phyloP scores from a whole-genome alignment of 2,888 invertebrate genomes.

The Syrista parreyssii region DNA sequence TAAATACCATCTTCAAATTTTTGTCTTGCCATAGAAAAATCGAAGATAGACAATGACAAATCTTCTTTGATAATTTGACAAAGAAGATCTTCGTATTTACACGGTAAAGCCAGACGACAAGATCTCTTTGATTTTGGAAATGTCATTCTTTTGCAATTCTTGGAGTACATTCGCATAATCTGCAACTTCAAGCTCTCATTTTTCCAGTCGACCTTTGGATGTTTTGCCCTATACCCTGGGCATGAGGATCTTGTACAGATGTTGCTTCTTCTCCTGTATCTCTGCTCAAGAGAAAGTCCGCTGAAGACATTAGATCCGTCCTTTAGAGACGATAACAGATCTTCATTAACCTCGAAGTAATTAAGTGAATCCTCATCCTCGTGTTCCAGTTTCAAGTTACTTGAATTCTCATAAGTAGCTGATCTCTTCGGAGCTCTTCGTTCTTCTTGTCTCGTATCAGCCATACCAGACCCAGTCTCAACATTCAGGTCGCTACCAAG shows the following conservation, averaged over 20 bases:
- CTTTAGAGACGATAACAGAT: background rate
- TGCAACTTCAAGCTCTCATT: slow-evolving; percentile 7
- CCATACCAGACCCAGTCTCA: slow-evolving; percentile 31
- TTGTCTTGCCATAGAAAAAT: slow-evolving; percentile 12
- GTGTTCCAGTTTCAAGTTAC: background rate
- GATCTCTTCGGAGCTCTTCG: slow-evolving; percentile 20
- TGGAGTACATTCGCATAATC: slow-evolving; percentile 9
- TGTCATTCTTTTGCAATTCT: background rate
- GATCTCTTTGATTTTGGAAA: background rate
- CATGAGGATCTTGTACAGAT: slow-evolving; percentile 20
- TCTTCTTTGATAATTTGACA: slow-evolving; percentile 34
- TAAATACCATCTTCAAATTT: slow-evolving; percentile 23
- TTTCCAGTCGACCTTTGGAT: slow-evolving; percentile 22
- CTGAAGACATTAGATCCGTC: background rate
- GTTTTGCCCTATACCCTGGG: slow-evolving; percentile 13
- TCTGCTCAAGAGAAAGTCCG: background rate
- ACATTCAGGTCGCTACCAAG: slow-evolving; percentile 33
- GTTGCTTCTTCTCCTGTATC: background rate
- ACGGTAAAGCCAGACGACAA: slow-evolving; percentile 35
- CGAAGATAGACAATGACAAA: slow-evolving; percentile 20
- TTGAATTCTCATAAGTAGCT: slow-evolving; percentile 3
- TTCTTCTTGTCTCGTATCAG: background rate
- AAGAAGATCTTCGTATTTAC: slow-evolving; percentile 31
- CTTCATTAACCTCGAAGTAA: background rate
- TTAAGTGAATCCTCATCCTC: background rate